Evolutionary conservation across 2,113 vertebrate genomes (phyloP), one percentile per base, ranked within the genome.

Genomic region (Desmodus rotundus): DNA sequence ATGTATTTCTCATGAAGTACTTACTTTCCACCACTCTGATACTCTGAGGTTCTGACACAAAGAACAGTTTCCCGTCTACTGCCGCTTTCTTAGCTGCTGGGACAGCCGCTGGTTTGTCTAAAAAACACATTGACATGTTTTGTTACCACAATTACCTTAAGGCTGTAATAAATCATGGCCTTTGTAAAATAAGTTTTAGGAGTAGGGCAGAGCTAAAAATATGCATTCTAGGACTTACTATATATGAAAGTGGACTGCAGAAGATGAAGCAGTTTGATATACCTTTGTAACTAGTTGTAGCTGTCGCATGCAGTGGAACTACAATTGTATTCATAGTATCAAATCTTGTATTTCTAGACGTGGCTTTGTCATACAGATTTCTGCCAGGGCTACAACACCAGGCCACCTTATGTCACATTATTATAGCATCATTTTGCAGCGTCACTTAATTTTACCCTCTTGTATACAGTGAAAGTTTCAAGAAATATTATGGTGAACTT

Each of bases 21-120:
- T 99, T 98, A 99, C 99, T 99, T 99, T 99, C 99, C 17, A 98
- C 96, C 19, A 99, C 98, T 95, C 98, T 98, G 67, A 98, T 92
- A 45, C 98, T 98, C 97, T 99, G 99, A 96, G 99, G 99, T 96
- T 99, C 99, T 97, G 99, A 99, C 5, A 99, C 98, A 78, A 99
- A 99, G 97, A 99, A 99, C 91, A 99, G 98, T 76, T 99, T 99
- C 80, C 99, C 99, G 65, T 99, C 98, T 87, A 99, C 97, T 38
- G 99, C 99, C 84, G 97, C 96, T 61, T 98, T 98, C 97, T 99
- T 98, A 38, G 98, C 98, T 93, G 97, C 96, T 94, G 98, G 98
- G 47, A 96, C 97, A 3, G 98, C 98, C 94, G 98, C 88, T 43
- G 98, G 86, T 98, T 99, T 99, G 98, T 99, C 99, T 99, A 97